These are phyloP conservation scores for Vultur gryphus DNA, from an alignment of 2,797 vertebrate species.

Conservation along the genomic window DNA sequence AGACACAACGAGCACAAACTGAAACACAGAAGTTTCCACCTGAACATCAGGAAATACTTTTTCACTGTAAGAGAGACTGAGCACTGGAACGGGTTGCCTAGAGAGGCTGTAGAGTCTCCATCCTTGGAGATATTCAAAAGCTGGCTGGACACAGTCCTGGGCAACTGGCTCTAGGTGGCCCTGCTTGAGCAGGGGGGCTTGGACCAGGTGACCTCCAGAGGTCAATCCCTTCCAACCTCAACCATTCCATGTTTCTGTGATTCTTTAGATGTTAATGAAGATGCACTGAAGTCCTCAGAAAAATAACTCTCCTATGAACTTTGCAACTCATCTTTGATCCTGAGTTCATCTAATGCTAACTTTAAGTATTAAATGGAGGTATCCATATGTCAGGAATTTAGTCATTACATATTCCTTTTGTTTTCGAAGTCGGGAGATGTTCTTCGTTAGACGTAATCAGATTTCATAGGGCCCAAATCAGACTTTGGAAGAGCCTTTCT, in stretches of 20 bases:
- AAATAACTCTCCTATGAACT: background rate
- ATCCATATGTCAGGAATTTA: background rate
- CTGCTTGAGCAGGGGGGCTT: background rate
- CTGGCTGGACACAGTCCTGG: background rate
- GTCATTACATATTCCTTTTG: background rate
- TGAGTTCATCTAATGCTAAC: background rate
- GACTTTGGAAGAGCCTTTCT: background rate
- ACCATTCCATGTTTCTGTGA: background rate
- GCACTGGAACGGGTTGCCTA: background rate
- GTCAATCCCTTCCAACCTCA: background rate
- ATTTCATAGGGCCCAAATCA: background rate
- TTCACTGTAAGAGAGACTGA: too few relatives aligned
- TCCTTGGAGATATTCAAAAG: background rate
- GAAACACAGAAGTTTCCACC: background rate
- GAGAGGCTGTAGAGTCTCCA: background rate
- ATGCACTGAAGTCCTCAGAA: background rate
- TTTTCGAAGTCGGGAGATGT: background rate
- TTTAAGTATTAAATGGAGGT: background rate
- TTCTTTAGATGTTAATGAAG: background rate
- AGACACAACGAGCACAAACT: background rate
- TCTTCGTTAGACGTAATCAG: background rate
- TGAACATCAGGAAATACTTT: background rate
- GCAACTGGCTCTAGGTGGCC: background rate
- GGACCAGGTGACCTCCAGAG: background rate
- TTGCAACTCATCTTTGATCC: background rate